A percentile compares a stretch with the other conserved stretches of the same genome.
Evolutionary conservation across 2,113 vertebrate genomes (phyloP).

Genomic region (Hippocampus zosterae): DNA sequence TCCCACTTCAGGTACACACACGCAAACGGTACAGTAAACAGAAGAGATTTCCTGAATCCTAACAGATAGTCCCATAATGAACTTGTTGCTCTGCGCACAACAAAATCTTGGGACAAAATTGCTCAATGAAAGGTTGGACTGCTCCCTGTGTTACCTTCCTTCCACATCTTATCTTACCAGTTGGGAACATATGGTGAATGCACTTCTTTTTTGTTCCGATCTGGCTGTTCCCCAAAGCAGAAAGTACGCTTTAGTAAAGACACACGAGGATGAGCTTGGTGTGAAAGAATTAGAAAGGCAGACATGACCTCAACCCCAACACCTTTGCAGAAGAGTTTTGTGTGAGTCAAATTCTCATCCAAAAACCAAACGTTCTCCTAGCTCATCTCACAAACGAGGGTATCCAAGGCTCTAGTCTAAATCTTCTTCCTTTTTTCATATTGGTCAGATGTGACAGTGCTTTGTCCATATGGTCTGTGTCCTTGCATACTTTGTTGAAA

Average conservation of each 20-base stretch:
- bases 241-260: too few species aligned
- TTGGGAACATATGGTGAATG: background rate
- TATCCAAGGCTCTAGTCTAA: background rate
- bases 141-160: background rate
- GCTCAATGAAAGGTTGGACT: background rate
- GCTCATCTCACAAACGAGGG: background rate
- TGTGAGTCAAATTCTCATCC: background rate
- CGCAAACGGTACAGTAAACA: background rate
- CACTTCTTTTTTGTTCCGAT: background rate
- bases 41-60: background rate
- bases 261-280: background rate
- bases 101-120: background rate
- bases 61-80: background rate
- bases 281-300: background rate
- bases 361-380: background rate
- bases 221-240: too few species aligned
- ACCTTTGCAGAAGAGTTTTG: background rate
- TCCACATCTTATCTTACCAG: background rate
- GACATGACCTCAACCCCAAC: background rate
- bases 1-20: constrained; percentile 81
- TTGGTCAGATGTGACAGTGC: background rate
- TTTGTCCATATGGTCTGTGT: background rate
- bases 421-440: background rate
- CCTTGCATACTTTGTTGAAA: constrained; percentile 5
- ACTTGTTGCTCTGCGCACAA: background rate